Evolutionary conservation across 2,888 invertebrate genomes (phyloP), one percentile per base, ranked within the genome.

Genomic region (Drosophila mulleri): DNA sequence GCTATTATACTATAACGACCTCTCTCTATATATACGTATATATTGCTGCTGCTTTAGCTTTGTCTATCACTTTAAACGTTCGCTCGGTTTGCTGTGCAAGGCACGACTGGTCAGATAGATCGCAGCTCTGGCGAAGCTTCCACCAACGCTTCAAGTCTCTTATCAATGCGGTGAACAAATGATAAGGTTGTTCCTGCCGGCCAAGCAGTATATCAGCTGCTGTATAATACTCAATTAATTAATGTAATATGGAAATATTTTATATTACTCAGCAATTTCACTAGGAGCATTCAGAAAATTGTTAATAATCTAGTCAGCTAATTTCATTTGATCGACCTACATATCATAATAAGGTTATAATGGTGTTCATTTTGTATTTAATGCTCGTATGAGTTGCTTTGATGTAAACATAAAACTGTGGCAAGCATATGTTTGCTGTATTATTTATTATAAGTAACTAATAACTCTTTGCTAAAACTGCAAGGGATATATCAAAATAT

Each of bases 21-120:
- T 29, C 8, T 26, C 50, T 26, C 3, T 29, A 60, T 57, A 56
- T 58, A 7, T 44, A 14, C 50, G 16, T 12, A 8, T 41, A 39
- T 26, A 26, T 26, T 20, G 12, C 47, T 20, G 32, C n/a, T 44
- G 37, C 50, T 59, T 57, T 48, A 29, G 37, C 42, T 74, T 68
- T 65, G 62, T 58, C 75, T 76, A 79, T 79, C 80, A 52, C 58
- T 76, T 45, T 52, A 62, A 48, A 47, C 72, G 72, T 44, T 80
- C 67, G 78, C 37, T 72, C 76, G 67, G 62, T 72, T 72, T 58
- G 53, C 60, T 50, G 70, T 67, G 60, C 76, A 58, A 48, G 60
- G 50, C 66, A 74, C 73, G 79, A 89, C 89, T 84, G 85, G 71
- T 75, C 81, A 56, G 18, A 42, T 48, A 82, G 42, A 18, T 52